phyloP scores from a whole-genome alignment of 1,140 invertebrate species.

The Tetramorium simillimum region DNA sequence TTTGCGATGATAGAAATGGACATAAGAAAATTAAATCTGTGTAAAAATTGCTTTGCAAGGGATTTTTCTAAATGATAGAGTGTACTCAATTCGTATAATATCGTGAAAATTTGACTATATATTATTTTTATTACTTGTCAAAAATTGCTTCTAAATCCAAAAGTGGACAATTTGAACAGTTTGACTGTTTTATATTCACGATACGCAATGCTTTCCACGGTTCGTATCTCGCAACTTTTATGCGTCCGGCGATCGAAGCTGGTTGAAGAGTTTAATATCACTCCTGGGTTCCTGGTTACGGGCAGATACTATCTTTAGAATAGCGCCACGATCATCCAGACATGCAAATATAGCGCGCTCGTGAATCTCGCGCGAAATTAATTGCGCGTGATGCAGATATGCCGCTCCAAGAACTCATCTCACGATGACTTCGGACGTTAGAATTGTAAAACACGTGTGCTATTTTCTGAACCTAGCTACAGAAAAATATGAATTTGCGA shows the following conservation, averaged over 20 bases:
- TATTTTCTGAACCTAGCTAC: not conserved
- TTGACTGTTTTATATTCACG: constrained; percentile 4
- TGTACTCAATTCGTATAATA: not conserved
- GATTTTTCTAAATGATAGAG: not conserved
- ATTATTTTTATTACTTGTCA: not conserved
- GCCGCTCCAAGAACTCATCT: constrained; percentile 42
- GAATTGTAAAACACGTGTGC: constrained; percentile 46
- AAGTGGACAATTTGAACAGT: not conserved
- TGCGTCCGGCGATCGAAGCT: constrained; percentile 35
- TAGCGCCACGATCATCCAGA: constrained; percentile 66
- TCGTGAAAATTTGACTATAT: no score
- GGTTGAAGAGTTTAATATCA: constrained; percentile 69
- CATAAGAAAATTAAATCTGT: not conserved
- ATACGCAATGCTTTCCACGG: not conserved
- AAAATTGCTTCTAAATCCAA: not conserved
- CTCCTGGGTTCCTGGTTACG: constrained; percentile 52
- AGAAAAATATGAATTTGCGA: not conserved
- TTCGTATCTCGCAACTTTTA: constrained; percentile 6
- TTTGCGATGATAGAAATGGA: no score
- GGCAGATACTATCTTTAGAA: constrained; percentile 71
- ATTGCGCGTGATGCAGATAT: constrained; percentile 70
- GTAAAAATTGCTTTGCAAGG: not conserved
- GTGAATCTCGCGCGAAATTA: constrained; percentile 72
- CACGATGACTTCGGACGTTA: constrained; percentile 14
- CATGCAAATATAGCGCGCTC: constrained; percentile 74